Percentiles rank a stretch among this genome's conserved stretches.
phyloP scores from a whole-genome alignment of 2,888 invertebrate species.

The Calliphora vomitoria region DNA sequence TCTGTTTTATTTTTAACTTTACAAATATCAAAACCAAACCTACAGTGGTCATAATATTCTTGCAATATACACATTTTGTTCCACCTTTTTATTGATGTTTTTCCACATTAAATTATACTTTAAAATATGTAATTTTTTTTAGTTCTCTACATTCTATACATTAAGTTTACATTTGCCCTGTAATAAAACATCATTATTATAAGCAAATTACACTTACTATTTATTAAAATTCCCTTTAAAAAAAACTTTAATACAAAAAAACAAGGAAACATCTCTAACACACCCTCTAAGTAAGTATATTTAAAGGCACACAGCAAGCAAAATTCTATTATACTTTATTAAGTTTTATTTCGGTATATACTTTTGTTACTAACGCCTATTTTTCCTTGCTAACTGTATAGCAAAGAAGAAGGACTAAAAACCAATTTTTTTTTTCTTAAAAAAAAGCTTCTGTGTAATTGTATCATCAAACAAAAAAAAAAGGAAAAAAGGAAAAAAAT shows the following conservation, averaged over 20 bases:
- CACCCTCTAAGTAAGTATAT: not conserved
- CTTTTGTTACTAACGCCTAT: slow-evolving; percentile 33
- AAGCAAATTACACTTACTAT: too few relatives aligned
- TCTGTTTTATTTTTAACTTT: too few relatives aligned
- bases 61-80: too few relatives aligned
- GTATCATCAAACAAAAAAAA: not conserved
- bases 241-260: not conserved
- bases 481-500: not conserved
- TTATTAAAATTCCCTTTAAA: too few relatives aligned
- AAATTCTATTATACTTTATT: not conserved
- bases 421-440: not conserved
- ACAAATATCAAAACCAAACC: too few relatives aligned
- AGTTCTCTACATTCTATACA: too few relatives aligned
- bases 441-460: slow-evolving; percentile 11
- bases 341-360: not conserved
- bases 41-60: too few relatives aligned
- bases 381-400: not conserved
- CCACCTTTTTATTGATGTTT: too few relatives aligned
- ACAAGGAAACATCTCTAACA: not conserved
- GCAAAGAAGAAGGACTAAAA: slow-evolving; percentile 8
- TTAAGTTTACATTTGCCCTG: too few relatives aligned
- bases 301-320: not conserved
- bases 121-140: too few relatives aligned
- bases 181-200: too few relatives aligned
- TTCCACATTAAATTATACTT: too few relatives aligned